Conservation (phyloP, 2,888 invertebrate species). For the Pseudoips prasinana region DNA sequence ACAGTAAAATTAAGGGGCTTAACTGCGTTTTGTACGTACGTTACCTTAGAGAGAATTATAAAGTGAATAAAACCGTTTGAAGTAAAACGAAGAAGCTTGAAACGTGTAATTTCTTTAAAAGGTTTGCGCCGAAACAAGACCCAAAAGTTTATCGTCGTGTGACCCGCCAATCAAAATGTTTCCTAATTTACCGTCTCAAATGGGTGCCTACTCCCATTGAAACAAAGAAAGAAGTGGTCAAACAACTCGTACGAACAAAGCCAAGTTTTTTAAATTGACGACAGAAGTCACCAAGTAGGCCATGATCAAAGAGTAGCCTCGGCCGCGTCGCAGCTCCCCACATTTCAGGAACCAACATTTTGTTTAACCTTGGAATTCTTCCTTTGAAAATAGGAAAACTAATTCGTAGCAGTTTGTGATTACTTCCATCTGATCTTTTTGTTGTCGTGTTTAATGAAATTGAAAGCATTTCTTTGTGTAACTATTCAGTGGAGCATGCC, state of each 20-base stretch:
- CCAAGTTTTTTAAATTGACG: conserved; percentile 54
- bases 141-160: conserved; percentile 44
- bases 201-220: conserved; percentile 34
- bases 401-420: conserved; percentile 64
- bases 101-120: conserved; percentile 43
- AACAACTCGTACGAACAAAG: conserved; percentile 52
- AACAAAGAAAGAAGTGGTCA: conserved; percentile 53
- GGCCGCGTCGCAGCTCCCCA: conserved; percentile 41
- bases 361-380: conserved; percentile 69
- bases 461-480: conserved; percentile 47
- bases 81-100: conserved; percentile 18
- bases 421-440: conserved; percentile 53
- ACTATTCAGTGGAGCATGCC: conserved; percentile 50
- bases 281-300: conserved; percentile 55
- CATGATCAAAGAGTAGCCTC: conserved; percentile 61
- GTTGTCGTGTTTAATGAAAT: conserved; percentile 64
- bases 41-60: conserved; percentile 21
- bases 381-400: conserved; percentile 70
- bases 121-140: conserved; percentile 37
- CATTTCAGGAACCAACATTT: conserved; percentile 53
- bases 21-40: conserved; percentile 21
- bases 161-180: conserved; percentile 49
- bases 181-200: conserved; percentile 50
- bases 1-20: conserved; percentile 49
- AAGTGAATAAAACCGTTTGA: conserved; percentile 38